Base-by-base conservation (phyloP, 2,888 invertebrate species). In the Anticlea derivata region DNA sequence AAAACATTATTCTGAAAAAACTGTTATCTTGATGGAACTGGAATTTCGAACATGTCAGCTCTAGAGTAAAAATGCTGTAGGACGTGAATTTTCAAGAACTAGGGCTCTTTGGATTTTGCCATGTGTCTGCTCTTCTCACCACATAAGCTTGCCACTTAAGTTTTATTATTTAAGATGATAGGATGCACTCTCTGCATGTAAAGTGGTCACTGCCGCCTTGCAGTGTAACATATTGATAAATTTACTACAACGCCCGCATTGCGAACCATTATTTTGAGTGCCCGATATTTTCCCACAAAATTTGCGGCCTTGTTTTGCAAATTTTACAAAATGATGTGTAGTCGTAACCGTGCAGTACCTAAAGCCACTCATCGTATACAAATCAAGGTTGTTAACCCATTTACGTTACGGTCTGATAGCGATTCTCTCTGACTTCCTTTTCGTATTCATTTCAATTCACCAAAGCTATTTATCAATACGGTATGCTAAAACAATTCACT, bases 381-480 rank as follows among this genome's bases (percentile, higher is more conserved):
- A 80, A 82, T 81, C 76, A 84, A 86, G 86, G 86, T 86, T 85
- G 80, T 84, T 86, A 83, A 86, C 86, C 85, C 74, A 82, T 81
- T 80, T 81, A 65, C 73, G 84, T 83, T 84, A 80, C 83, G 85
- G 80, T 86, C 86, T 82, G 83, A 79, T 86, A 83, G 78, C 71
- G 73, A 75, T 73, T 73, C 68, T 68, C 75, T 75, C 68, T 31
- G 68, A 75, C 72, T 81, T 76, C 75, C 71, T 67, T 67, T 68
- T 63, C 67, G 71, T 73, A 75, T 74, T 65, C 67, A 73, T 71
- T 70, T 70, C 60, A 63, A 68, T 74, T 66, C 55, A 67, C 60
- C 61, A 35, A 44, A 47, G 7, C 43, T 51, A 50, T 55, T 56
- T 46, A 54, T 45, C 39, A 35, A 50, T 38, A 24, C 27, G 24